A percentile compares a stretch with the other conserved stretches of the same genome.
Evolutionary conservation across 1,140 invertebrate species (phyloP).

Genomic region (Cheumatopsyche charites): DNA sequence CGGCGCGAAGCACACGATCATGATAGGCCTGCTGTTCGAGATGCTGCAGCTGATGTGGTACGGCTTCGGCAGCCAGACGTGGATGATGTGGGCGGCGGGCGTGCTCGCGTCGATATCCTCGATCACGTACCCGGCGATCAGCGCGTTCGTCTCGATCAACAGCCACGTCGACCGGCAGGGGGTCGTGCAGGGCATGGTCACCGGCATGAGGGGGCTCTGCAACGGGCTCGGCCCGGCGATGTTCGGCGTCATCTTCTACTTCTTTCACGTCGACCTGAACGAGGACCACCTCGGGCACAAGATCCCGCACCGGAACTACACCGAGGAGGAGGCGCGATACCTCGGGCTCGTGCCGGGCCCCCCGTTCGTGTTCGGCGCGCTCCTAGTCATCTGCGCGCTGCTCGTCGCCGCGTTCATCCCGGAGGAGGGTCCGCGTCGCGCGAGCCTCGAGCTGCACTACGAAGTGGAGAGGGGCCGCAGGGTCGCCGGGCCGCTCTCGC

Average conservation of each 20-base stretch:
- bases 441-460: conserved; percentile 75
- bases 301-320: conserved; percentile 49
- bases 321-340: conserved; percentile 53
- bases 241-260: conserved; percentile 98
- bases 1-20: conserved; percentile 96
- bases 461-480: conserved; percentile 77
- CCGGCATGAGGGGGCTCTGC: conserved; percentile 92
- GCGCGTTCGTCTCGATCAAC: conserved; percentile 97
- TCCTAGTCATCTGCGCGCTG: conserved; percentile 94
- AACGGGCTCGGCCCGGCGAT: conserved; percentile 93
- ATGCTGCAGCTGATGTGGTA: conserved; percentile 97
- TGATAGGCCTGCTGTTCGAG: conserved; percentile 95
- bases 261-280: conserved; percentile 98
- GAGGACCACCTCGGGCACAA: conserved; percentile 63
- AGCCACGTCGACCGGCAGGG: conserved; percentile 97
- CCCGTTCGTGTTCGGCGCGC: conserved; percentile 98
- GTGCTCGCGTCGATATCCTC: conserved; percentile 93
- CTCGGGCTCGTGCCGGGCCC: conserved; percentile 92
- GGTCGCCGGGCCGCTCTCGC: conserved; percentile 77
- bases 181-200: conserved; percentile 98
- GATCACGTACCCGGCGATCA: conserved; percentile 98
- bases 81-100: conserved; percentile 99
- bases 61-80: conserved; percentile 76
- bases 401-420: conserved; percentile 92
- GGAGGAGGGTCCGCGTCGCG: conserved; percentile 64